These are phyloP conservation scores for Brachionus angularis DNA, from an alignment of 1,140 invertebrate genomes.

Conservation along the genomic window DNA sequence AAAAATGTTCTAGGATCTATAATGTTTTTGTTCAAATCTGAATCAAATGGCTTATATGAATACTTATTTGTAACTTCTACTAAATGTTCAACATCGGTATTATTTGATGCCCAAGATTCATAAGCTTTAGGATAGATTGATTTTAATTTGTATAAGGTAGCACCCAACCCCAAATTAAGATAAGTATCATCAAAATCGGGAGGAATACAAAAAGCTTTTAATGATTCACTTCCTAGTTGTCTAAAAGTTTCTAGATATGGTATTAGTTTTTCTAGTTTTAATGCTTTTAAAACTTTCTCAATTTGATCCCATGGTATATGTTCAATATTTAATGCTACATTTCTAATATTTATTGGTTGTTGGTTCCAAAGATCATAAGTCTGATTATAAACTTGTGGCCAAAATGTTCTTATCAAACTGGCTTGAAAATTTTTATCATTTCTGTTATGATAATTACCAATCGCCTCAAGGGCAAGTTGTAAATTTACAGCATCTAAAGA, in stretches of 20 bases:
- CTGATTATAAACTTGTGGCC: constrained; percentile 50
- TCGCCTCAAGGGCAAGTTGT: constrained; percentile 47
- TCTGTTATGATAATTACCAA: constrained; percentile 47
- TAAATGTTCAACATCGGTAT: constrained; percentile 48
- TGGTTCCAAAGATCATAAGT: constrained; percentile 47
- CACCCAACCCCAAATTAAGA: constrained; percentile 51
- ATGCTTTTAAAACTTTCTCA: constrained; percentile 48
- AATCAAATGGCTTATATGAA: constrained; percentile 51
- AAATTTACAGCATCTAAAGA: constrained; percentile 46
- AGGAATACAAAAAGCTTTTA: constrained; percentile 51
- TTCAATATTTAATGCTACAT: constrained; percentile 47
- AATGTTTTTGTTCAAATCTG: constrained; percentile 47
- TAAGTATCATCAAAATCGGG: constrained; percentile 56
- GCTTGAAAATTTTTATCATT: constrained; percentile 47
- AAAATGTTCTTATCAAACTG: constrained; percentile 50
- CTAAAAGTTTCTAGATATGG: constrained; percentile 44
- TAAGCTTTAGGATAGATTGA: constrained; percentile 45
- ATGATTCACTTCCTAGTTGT: neutral
- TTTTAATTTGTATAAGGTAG: constrained; percentile 46
- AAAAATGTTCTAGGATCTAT: constrained; percentile 52
- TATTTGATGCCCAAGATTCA: constrained; percentile 46
- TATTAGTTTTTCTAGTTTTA: constrained; percentile 47
- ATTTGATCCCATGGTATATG: constrained; percentile 46
- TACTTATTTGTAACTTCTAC: constrained; percentile 49
- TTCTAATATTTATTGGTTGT: constrained; percentile 49